phyloP scores from a whole-genome alignment of 1,140 invertebrate genomes.

The Drosophila aff. region DNA sequence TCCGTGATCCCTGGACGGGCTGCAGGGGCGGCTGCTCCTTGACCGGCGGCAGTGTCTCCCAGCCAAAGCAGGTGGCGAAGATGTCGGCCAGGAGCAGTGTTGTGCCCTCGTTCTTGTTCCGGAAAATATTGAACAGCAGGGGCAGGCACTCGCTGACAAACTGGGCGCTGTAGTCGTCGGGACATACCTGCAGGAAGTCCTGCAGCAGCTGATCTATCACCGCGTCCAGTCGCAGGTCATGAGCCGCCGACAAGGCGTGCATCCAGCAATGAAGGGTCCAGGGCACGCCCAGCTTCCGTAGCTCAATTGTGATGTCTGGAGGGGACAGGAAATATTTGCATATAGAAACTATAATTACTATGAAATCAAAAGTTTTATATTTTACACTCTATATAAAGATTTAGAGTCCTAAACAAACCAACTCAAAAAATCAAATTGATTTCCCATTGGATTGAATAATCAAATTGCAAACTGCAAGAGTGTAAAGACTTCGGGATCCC shows the following conservation, averaged over 20 bases:
- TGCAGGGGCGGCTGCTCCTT: constrained; percentile 90
- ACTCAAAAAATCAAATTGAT: too few species aligned
- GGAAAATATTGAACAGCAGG: constrained; percentile 94
- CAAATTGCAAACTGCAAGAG: too few species aligned
- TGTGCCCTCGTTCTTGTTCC: constrained; percentile 96
- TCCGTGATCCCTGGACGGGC: constrained; percentile 89
- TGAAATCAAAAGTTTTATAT: too few species aligned
- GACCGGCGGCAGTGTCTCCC: constrained; percentile 93
- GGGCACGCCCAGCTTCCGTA: constrained; percentile 92
- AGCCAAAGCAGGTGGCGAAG: constrained; percentile 94
- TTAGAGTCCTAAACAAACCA: too few species aligned
- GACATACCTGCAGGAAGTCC: constrained; percentile 95
- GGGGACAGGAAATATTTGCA: not conserved
- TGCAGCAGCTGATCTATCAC: constrained; percentile 96
- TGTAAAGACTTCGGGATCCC: too few species aligned
- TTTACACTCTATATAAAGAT: too few species aligned
- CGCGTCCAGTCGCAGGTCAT: constrained; percentile 92
- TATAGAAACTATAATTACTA: too few species aligned
- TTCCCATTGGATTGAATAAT: too few species aligned
- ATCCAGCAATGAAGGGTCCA: constrained; percentile 97
- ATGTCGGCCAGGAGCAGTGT: constrained; percentile 94
- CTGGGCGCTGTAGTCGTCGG: constrained; percentile 93
- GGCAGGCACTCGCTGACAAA: constrained; percentile 96
- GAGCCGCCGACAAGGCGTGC: constrained; percentile 93
- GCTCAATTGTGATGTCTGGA: constrained; percentile 93